A percentile compares a stretch with the other conserved stretches of the same genome.
Conservation (phyloP, 2,113 vertebrate genomes). For the Lota lota region DNA sequence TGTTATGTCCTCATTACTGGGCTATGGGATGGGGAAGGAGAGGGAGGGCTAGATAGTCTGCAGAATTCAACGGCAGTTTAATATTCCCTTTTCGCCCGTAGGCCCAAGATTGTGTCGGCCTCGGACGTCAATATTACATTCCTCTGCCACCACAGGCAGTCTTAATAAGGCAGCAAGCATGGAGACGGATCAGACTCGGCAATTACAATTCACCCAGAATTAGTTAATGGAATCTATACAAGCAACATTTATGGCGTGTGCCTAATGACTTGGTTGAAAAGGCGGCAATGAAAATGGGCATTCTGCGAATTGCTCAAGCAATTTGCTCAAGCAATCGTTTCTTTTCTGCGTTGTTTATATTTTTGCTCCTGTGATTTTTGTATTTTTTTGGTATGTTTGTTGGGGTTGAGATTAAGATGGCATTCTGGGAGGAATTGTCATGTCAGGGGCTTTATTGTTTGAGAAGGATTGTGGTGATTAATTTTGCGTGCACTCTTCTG, state of each 20-base stretch:
- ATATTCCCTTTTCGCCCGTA: slow-evolving; percentile 75
- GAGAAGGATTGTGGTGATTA: slow-evolving; percentile 75
- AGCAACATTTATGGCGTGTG: slow-evolving; percentile 68
- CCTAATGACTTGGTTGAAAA: slow-evolving; percentile 76
- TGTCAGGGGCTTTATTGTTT: slow-evolving; percentile 73
- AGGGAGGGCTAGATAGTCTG: slow-evolving; percentile 62
- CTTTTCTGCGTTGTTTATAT: slow-evolving; percentile 57
- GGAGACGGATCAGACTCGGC: slow-evolving; percentile 71
- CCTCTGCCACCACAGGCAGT: slow-evolving; percentile 75
- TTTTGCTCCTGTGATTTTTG: too few relatives aligned
- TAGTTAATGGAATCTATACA: slow-evolving; percentile 77
- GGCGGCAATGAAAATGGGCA: slow-evolving; percentile 65
- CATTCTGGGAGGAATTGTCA: slow-evolving; percentile 75
- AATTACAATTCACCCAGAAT: slow-evolving; percentile 78
- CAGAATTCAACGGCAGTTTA: slow-evolving; percentile 70
- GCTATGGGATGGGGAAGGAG: slow-evolving; percentile 65
- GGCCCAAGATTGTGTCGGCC: slow-evolving; percentile 78
- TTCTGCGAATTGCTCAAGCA: slow-evolving; percentile 72
- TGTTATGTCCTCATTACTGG: slow-evolving; percentile 80
- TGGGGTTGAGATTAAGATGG: slow-evolving; percentile 75
- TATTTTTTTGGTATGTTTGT: slow-evolving; percentile 38
- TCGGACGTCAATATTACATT: slow-evolving; percentile 79
- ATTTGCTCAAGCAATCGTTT: slow-evolving; percentile 36
- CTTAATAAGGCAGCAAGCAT: slow-evolving; percentile 75
- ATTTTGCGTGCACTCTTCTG: slow-evolving; percentile 65